Percentiles rank a stretch among this genome's conserved stretches.
These are phyloP conservation scores for Malacosoma neustria DNA, from an alignment of 2,888 invertebrate species.

Conservation along the genomic window DNA sequence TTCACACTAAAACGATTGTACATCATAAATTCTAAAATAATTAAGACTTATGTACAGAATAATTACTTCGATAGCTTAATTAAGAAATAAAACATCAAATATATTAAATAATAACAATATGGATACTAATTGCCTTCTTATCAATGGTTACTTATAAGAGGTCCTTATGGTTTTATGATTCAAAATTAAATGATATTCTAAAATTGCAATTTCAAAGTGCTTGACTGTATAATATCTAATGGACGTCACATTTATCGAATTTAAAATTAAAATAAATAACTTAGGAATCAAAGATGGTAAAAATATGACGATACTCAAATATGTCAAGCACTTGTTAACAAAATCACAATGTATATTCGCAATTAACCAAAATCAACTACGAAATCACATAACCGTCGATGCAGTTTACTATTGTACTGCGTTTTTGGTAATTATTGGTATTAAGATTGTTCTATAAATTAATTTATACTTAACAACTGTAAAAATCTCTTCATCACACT, in stretches of 20 bases:
- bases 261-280: conserved; percentile 10
- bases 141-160: conserved; percentile 76
- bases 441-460: conserved; percentile 75
- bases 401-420: conserved; percentile 68
- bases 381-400: conserved; percentile 60
- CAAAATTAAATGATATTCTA: conserved; percentile 42
- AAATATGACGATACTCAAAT: not conserved
- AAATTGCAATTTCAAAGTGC: conserved; percentile 30
- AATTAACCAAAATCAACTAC: conserved; percentile 35
- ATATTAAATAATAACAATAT: conserved; percentile 76
- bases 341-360: conserved; percentile 14
- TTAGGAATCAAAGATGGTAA: conserved; percentile 1
- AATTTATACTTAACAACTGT: conserved; percentile 75
- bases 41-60: conserved; percentile 68
- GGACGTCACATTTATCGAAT: conserved; percentile 22
- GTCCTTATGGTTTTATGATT: conserved; percentile 74
- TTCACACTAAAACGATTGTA: conserved; percentile 75
- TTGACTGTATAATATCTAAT: conserved; percentile 23
- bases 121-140: conserved; percentile 73
- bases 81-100: conserved; percentile 73
- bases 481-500: conserved; percentile 74
- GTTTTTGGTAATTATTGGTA: conserved; percentile 75
- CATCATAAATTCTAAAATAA: conserved; percentile 68
- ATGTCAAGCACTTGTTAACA: conserved; percentile 3
- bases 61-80: conserved; percentile 67